Base-by-base conservation (phyloP, 92 coral and sea anemone species). In the Anthopleura xanthogrammica region DNA sequence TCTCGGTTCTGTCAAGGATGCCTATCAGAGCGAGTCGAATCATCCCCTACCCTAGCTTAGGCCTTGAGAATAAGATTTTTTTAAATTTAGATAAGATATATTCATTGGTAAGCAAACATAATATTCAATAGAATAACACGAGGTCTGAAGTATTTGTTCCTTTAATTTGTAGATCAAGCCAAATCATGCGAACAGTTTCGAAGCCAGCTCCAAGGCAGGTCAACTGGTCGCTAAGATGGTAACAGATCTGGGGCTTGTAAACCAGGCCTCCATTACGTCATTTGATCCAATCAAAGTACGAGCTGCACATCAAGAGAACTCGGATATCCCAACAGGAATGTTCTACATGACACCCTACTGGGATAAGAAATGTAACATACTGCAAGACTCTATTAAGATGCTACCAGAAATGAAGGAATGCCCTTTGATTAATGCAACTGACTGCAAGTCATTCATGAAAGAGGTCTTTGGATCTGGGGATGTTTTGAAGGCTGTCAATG, bases 271-370 rank as follows among this genome's bases (percentile, higher is more conserved):
- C 4, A 77, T 93, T 23, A 60, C 86, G 19, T 93, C 97, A 16
- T 91, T 93, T 52, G 94, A 93, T 64, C 94, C 97, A 50, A 88
- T 93, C 80, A 91, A 91, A 76, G 24, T 80, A 40, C 84, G 76
- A 52, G 89, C 92, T 16, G 97, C 94, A 4, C 83, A 88, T 57
- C 41, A 62, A 55, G 89, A 82, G 79, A 86, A 89, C 48, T 76
- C 83, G 16, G 24, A 36, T 13, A 77, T 93, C 7, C 84, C 88
- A 14, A 86, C 87, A 43, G 94, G 97, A 10, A 71, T 80, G 36
- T 84, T 91, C 58, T 88, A 88, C 74, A 81, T 86, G 23, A 83
- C 41, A 29, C 52, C 42, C 5, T 91, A 88, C 87, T 93, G 97
- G 97, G 86, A 86, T 60, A 62, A 71, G 58, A 42, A n/a, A 8